phyloP scores from a whole-genome alignment of 2,888 invertebrate genomes.

The Ochropleura leucogaster region DNA sequence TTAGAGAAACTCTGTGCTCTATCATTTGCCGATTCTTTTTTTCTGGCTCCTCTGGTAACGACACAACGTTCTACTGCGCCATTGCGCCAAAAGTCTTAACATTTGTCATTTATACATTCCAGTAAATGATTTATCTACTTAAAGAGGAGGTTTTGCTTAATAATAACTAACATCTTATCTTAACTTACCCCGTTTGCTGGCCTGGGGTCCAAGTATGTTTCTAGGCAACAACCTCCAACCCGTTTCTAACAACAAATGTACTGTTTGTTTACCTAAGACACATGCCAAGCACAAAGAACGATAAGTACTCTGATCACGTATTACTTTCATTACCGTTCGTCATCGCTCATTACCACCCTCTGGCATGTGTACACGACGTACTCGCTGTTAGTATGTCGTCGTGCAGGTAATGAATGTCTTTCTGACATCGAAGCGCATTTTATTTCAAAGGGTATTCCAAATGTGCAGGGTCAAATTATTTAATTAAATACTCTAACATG shows the following conservation, averaged over 20 bases:
- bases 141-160: too few relatives aligned
- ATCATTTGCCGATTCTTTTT: not conserved
- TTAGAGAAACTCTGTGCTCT: too few relatives aligned
- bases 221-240: not conserved
- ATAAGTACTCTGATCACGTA: slow-evolving; percentile 23
- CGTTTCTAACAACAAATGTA: not conserved
- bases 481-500: too few relatives aligned
- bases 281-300: not conserved
- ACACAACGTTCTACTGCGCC: not conserved
- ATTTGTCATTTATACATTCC: not conserved
- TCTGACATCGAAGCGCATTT: not conserved
- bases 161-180: not conserved
- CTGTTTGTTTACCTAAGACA: not conserved
- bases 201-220: not conserved
- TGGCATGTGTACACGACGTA: slow-evolving; percentile 9
- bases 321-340: slow-evolving; percentile 5
- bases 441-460: not conserved
- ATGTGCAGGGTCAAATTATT: not conserved
- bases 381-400: not conserved
- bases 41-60: not conserved
- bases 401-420: not conserved
- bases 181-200: not conserved
- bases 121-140: not conserved
- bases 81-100: not conserved
- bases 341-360: slow-evolving; percentile 37